phyloP scores from a whole-genome alignment of 2,888 invertebrate species.

The Acanthosepion pharaonis region DNA sequence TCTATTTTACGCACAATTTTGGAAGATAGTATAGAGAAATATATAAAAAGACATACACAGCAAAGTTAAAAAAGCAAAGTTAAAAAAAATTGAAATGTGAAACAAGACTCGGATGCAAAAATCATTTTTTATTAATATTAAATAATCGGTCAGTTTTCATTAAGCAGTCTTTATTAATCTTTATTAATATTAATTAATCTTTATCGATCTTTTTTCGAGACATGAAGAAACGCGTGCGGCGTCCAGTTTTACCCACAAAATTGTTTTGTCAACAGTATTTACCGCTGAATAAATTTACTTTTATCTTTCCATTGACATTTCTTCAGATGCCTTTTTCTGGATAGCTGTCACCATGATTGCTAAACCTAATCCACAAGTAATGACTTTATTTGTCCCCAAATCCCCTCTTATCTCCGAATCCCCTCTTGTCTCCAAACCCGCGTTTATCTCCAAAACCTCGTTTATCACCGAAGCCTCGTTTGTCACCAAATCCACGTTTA shows the following conservation, averaged over 20 bases:
- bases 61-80: not conserved
- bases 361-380: not conserved
- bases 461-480: conserved; percentile 54
- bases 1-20: no score
- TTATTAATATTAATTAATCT: not conserved
- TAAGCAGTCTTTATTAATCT: not conserved
- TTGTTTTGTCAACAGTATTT: no score
- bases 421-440: conserved; percentile 55
- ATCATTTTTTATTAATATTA: conserved; percentile 2
- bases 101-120: not conserved
- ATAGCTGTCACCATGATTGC: not conserved
- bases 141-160: not conserved
- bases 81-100: not conserved
- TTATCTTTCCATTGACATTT: no score
- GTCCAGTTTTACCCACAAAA: no score
- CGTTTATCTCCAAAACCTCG: conserved; percentile 53
- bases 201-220: not conserved
- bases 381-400: conserved; percentile 51
- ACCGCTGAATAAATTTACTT: no score
- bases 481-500: conserved; percentile 48
- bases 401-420: conserved; percentile 54
- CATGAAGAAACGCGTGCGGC: not conserved
- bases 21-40: no score
- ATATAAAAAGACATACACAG: no score
- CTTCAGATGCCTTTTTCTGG: not conserved